phyloP scores from a whole-genome alignment of 2,888 invertebrate genomes.

The Poecilus cupreus region DNA sequence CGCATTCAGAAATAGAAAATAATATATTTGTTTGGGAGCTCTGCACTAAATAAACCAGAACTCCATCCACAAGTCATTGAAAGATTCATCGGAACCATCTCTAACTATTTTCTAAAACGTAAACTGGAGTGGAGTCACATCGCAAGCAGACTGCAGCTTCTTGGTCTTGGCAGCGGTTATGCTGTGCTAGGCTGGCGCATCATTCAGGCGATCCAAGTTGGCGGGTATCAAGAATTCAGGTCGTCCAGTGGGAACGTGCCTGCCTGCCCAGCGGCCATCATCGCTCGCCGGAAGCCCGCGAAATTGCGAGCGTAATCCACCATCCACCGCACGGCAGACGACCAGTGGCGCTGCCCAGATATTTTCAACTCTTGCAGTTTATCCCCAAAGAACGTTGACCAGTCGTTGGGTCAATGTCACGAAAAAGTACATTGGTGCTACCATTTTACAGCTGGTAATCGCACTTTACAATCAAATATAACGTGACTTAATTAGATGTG shows the following conservation, averaged over 20 bases:
- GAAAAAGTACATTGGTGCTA: too few relatives aligned
- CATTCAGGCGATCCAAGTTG: background rate
- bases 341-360: background rate
- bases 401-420: too few relatives aligned
- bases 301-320: constrained; percentile 52
- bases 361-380: too few relatives aligned
- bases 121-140: background rate
- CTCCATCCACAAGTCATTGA: background rate
- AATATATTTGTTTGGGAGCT: background rate
- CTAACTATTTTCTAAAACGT: background rate
- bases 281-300: constrained; percentile 38
- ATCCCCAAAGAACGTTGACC: too few relatives aligned
- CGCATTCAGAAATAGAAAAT: background rate
- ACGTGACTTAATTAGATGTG: too few relatives aligned
- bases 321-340: background rate
- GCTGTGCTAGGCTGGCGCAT: background rate
- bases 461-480: too few relatives aligned
- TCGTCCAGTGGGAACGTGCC: constrained; percentile 50
- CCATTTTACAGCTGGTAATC: too few relatives aligned
- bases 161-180: background rate
- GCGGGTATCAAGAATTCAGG: constrained; percentile 38
- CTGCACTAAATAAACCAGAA: background rate
- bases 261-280: constrained; percentile 30
- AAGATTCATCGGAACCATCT: background rate
- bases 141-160: background rate